Evolutionary conservation across 2,888 invertebrate genomes (phyloP).

Genomic region (Parelbella ahira): DNA sequence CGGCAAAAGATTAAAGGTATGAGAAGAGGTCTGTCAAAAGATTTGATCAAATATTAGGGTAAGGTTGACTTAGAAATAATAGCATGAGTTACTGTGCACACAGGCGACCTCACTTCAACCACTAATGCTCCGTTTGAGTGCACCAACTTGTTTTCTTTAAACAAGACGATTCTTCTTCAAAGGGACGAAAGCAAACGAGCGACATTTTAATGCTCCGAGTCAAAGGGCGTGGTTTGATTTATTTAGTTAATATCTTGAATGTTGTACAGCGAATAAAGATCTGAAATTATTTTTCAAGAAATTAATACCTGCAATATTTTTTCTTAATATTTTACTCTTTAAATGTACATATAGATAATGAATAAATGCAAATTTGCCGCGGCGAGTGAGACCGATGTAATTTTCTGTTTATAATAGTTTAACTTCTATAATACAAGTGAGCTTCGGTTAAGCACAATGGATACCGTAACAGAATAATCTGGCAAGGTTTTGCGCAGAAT

Average conservation of each 20-base stretch:
- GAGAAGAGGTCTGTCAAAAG: slow-evolving; percentile 55
- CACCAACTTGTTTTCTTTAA: slow-evolving; percentile 72
- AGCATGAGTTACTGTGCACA: slow-evolving; percentile 71
- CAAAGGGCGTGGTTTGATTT: slow-evolving; percentile 2
- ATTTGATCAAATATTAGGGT: slow-evolving; percentile 71
- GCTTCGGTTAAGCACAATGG: too few species aligned
- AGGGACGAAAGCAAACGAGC: slow-evolving; percentile 28
- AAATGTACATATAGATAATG: too few species aligned
- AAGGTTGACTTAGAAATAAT: slow-evolving; percentile 75
- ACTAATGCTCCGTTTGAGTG: slow-evolving; percentile 64
- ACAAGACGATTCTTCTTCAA: slow-evolving; percentile 55
- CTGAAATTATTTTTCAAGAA: too few species aligned
- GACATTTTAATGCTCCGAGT: slow-evolving; percentile 14
- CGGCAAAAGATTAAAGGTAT: slow-evolving; percentile 67
- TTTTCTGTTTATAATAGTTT: too few species aligned
- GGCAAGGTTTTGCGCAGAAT: too few species aligned
- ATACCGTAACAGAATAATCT: too few species aligned
- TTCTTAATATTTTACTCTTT: too few species aligned
- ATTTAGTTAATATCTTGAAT: neutral
- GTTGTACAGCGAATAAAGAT: too few species aligned
- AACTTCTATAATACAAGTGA: too few species aligned
- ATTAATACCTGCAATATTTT: too few species aligned
- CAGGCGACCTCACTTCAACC: slow-evolving; percentile 65
- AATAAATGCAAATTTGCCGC: too few species aligned
- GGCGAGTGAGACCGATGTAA: too few species aligned